Percentiles rank a stretch among this genome's conserved stretches.
phyloP scores from a whole-genome alignment of 2,797 vertebrate genomes.

The Myotis myotis region DNA sequence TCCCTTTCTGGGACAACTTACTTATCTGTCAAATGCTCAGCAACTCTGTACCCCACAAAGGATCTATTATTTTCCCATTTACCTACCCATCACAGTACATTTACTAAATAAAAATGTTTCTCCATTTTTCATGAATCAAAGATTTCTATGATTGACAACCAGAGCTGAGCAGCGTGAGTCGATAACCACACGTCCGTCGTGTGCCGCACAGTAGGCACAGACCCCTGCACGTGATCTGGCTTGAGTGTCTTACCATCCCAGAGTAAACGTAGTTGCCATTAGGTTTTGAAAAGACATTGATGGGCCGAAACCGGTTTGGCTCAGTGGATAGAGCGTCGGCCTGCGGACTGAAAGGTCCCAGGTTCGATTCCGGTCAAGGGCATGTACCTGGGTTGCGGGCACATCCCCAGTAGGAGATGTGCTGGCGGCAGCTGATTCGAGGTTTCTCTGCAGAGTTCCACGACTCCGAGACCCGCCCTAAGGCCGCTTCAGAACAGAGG shows the following conservation, averaged over 20 bases:
- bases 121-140: not conserved
- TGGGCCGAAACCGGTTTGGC: too few relatives aligned
- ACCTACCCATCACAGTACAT: not conserved
- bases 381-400: too few relatives aligned
- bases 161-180: not conserved
- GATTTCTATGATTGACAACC: not conserved
- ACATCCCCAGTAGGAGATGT: too few relatives aligned
- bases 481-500: not conserved
- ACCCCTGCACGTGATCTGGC: not conserved
- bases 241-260: not conserved
- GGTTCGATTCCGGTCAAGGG: too few relatives aligned
- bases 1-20: not conserved
- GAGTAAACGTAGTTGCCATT: not conserved
- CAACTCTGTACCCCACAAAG: not conserved
- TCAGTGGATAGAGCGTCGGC: too few relatives aligned
- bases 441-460: not conserved
- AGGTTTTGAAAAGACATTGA: not conserved
- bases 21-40: not conserved
- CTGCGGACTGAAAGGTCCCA: too few relatives aligned
- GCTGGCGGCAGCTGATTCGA: too few relatives aligned
- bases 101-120: not conserved
- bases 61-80: not conserved
- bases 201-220: not conserved
- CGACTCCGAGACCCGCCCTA: not conserved
- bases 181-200: accelerated